Evolutionary conservation across 2,113 vertebrate genomes (phyloP).

Genomic region (Zosterops borbonicus): DNA sequence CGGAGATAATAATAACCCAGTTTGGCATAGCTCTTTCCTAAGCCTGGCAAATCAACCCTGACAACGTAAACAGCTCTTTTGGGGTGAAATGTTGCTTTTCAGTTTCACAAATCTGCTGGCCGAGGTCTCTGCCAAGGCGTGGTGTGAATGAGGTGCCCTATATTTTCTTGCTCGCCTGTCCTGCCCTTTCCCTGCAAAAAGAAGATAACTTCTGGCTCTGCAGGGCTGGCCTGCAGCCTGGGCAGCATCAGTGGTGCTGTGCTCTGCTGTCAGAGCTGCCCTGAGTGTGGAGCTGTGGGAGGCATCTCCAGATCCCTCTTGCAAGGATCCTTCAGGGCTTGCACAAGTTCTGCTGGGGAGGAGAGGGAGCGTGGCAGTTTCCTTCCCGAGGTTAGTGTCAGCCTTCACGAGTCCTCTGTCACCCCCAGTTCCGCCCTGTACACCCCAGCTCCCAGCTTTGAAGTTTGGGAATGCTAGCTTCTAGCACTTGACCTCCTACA

Average conservation of each 20-base stretch:
- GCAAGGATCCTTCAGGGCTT: neutral
- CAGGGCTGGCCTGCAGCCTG: neutral
- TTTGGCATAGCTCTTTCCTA: neutral
- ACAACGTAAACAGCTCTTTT: neutral
- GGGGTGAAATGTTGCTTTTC: slow-evolving; percentile 3
- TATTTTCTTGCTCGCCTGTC: neutral
- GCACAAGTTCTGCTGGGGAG: neutral
- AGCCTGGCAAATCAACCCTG: neutral
- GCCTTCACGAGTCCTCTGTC: neutral
- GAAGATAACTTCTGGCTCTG: neutral
- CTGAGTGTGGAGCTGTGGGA: neutral
- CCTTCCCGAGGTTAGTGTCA: neutral
- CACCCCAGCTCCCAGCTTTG: neutral
- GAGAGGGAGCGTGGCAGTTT: accelerated
- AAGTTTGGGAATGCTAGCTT: neutral
- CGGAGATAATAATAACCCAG: neutral
- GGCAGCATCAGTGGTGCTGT: accelerated
- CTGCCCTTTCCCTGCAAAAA: neutral
- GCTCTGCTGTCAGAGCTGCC: neutral
- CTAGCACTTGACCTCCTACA: neutral
- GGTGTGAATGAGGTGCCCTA: neutral
- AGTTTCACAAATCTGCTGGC: neutral
- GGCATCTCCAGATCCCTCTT: neutral
- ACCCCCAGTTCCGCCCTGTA: accelerated
- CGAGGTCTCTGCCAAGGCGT: neutral